Evolutionary conservation across 2,888 invertebrate genomes (phyloP), one percentile per base, ranked within the genome.

Genomic region (Alloscopus bannaensis): DNA sequence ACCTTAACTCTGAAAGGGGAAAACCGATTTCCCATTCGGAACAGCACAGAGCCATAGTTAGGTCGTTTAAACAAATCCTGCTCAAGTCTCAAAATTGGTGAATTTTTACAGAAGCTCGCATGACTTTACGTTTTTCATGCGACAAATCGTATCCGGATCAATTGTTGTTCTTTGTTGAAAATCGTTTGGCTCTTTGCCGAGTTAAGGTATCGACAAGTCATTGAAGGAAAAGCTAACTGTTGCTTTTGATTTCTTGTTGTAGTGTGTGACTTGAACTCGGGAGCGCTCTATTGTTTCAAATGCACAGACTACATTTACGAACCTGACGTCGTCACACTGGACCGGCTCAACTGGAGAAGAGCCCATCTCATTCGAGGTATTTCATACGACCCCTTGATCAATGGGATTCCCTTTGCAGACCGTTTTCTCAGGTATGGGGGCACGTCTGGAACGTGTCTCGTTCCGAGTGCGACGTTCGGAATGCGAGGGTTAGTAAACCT

Each of bases 261-360:
- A 91, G 94, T 95, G 77, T 91, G 98, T 86, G 98, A 98, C 88
- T 89, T 98, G 64, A 92, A 92, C 70, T 95, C 95, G 89, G 98
- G 98, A 55, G 94, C 95, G 88, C 91, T 98, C 11, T 94, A 93
- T 88, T 99, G 99, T 89, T 93, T 93, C 87, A 92, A 93, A 87
- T 99, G 99, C 88, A 92, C 93, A 81, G 98, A 98, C 88, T 98
- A 96, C 88, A 93, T 97, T 64, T 98, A 97, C 89, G 95, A 96
- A 87, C 89, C 91, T 80, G 94, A 95, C 85, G 87, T 91, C 65
- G 89, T 90, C 82, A 87, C 87, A 26, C 88, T 91, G 65, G 88
- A 89, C 40, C 86, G 85, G 66, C 80, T 84, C 31, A 87, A 88
- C 66, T 86, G 86, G 52, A 85, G 86, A 59, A 84, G 86, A 60